Percentiles rank a stretch among this genome's conserved stretches.
phyloP scores from a whole-genome alignment of 1,140 invertebrate genomes.

The Zaprionus tsacasi region DNA sequence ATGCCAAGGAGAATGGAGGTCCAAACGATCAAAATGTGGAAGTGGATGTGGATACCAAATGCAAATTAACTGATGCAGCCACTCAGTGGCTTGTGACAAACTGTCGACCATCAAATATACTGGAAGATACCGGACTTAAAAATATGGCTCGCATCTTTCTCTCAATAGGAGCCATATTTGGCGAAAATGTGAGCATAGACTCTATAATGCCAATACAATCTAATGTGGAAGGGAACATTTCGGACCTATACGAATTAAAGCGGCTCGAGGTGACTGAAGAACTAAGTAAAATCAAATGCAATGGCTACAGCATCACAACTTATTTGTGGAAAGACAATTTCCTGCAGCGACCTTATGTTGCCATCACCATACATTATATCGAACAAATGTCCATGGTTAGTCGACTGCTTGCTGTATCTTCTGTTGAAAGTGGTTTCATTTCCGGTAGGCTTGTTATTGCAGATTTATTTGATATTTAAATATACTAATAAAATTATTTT shows the following conservation, averaged over 20 bases:
- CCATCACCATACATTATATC: background rate
- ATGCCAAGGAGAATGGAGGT: conserved; percentile 1
- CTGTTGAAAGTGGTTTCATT: background rate
- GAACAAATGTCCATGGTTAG: background rate
- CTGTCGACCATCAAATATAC: background rate
- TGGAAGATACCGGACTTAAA: background rate
- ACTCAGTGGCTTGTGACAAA: background rate
- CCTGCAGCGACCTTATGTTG: background rate
- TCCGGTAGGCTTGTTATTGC: background rate
- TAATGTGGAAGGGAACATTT: background rate
- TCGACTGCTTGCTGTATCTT: background rate
- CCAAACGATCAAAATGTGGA: background rate
- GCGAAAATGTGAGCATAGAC: conserved; percentile 2
- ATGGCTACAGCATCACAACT: background rate
- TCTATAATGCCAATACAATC: background rate
- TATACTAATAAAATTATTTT: background rate
- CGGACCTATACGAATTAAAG: conserved; percentile 3
- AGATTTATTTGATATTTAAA: background rate
- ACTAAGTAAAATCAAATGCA: background rate
- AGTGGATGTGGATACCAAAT: conserved; percentile 3
- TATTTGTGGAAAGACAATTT: background rate
- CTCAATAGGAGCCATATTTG: conserved; percentile 3
- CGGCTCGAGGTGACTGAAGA: background rate
- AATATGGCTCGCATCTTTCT: conserved; percentile 2
- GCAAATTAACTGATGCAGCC: background rate